A percentile compares a stretch with the other conserved stretches of the same genome.
Conservation (phyloP, 2,113 vertebrate genomes). For the Chamaea fasciata region DNA sequence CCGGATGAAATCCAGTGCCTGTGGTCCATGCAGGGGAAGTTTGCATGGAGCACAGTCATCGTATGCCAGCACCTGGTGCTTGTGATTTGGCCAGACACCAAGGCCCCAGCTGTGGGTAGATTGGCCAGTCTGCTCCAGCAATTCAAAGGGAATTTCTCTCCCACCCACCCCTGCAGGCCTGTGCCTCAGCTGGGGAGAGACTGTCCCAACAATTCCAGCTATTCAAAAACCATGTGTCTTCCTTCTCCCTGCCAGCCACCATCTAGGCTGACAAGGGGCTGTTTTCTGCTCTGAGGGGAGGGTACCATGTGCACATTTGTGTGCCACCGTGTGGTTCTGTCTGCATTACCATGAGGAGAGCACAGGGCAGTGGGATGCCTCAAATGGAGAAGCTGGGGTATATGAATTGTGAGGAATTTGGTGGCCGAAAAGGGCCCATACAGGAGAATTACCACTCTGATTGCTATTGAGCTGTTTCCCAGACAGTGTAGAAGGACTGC, state of each 20-base stretch:
- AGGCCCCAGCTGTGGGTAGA: not conserved
- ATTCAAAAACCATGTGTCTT: not conserved
- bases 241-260: not conserved
- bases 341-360: fast-evolving
- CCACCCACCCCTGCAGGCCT: not conserved
- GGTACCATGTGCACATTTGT: not conserved
- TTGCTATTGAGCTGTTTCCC: not conserved
- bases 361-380: not conserved
- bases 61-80: not conserved
- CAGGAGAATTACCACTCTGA: not conserved
- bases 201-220: not conserved
- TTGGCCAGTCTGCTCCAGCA: not conserved
- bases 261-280: not conserved
- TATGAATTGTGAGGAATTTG: not conserved
- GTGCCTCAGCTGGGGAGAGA: not conserved
- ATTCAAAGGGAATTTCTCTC: not conserved
- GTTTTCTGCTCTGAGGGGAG: not conserved
- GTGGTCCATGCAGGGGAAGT: fast-evolving
- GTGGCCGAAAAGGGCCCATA: not conserved
- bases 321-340: not conserved
- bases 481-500: not conserved
- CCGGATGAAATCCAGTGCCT: not conserved
- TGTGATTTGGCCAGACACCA: not conserved
- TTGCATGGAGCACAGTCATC: fast-evolving
- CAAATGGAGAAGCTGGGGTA: not conserved